Conservation (phyloP, 2,113 vertebrate genomes). For the Channa argus region DNA sequence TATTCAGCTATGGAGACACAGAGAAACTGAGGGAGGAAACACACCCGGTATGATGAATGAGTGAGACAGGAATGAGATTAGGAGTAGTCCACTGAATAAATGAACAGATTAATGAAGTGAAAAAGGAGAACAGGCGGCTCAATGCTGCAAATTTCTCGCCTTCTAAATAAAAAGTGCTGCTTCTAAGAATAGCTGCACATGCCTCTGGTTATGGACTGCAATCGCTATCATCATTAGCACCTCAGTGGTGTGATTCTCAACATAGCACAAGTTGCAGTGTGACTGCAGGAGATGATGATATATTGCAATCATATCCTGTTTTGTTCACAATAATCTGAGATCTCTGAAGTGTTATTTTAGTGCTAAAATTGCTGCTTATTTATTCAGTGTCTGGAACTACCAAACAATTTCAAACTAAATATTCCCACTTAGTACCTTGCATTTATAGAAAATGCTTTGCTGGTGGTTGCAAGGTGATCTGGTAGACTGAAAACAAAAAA, state of each 20-base stretch:
- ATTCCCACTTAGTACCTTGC: background rate
- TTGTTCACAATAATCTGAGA: conserved; percentile 11
- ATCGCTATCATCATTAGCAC: conserved; percentile 70
- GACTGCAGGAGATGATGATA: conserved; percentile 38
- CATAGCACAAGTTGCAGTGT: conserved; percentile 40
- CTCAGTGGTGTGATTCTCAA: conserved; percentile 55
- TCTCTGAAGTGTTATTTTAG: conserved; percentile 3
- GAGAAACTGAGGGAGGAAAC: conserved; percentile 25
- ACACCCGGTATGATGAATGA: conserved; percentile 67
- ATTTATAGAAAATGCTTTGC: background rate
- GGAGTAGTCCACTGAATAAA: conserved; percentile 68
- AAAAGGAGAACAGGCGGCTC: conserved; percentile 50
- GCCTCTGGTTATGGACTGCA: conserved; percentile 55
- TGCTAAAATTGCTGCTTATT: background rate
- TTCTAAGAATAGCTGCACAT: conserved; percentile 67
- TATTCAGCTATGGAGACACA: conserved; percentile 6
- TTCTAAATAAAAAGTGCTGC: conserved; percentile 65
- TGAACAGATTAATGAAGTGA: conserved; percentile 75
- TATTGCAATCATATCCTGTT: conserved; percentile 27
- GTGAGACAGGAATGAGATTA: conserved; percentile 64
- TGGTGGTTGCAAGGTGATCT: no score
- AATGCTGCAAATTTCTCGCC: conserved; percentile 45
- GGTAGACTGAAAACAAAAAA: background rate
- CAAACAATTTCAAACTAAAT: background rate
- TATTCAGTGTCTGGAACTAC: background rate